These are phyloP conservation scores for Drosophila leontia DNA, from an alignment of 1,140 invertebrate genomes.

Conservation along the genomic window DNA sequence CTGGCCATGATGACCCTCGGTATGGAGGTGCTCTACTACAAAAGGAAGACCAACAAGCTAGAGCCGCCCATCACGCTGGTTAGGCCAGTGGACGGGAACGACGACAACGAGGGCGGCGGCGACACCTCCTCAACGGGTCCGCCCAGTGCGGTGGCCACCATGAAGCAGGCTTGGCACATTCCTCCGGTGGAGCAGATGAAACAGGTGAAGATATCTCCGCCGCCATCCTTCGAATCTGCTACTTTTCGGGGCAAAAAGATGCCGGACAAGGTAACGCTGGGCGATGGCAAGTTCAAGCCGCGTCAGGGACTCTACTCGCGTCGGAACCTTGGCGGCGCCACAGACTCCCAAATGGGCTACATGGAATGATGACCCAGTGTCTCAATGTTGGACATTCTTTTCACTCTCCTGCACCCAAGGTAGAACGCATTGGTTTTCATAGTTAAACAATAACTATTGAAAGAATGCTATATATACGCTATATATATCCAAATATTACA, in stretches of 20 bases:
- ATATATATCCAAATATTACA: no score
- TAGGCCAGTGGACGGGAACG: conserved; percentile 34
- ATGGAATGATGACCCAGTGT: conserved; percentile 44
- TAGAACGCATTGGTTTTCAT: background rate
- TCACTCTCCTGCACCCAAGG: conserved; percentile 11
- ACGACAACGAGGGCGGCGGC: no score
- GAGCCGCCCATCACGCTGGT: conserved; percentile 55
- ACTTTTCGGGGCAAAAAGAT: conserved; percentile 65
- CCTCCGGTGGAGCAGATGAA: conserved; percentile 13
- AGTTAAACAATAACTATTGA: background rate
- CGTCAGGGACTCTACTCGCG: conserved; percentile 46
- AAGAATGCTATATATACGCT: no score
- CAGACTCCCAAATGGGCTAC: conserved; percentile 33
- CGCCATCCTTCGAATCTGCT: conserved; percentile 68
- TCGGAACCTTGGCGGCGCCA: conserved; percentile 26
- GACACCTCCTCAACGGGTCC: conserved; percentile 7
- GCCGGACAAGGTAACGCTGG: conserved; percentile 47
- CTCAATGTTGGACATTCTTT: background rate
- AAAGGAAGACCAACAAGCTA: conserved; percentile 79
- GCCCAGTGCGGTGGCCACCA: conserved; percentile 6
- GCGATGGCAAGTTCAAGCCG: conserved; percentile 64
- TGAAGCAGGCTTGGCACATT: conserved; percentile 50
- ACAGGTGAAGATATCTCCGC: conserved; percentile 50
- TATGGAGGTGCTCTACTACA: conserved; percentile 92
- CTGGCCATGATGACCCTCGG: conserved; percentile 93